These are phyloP conservation scores for Mormyrus lacerda DNA, from an alignment of 2,113 vertebrate genomes.

Conservation along the genomic window DNA sequence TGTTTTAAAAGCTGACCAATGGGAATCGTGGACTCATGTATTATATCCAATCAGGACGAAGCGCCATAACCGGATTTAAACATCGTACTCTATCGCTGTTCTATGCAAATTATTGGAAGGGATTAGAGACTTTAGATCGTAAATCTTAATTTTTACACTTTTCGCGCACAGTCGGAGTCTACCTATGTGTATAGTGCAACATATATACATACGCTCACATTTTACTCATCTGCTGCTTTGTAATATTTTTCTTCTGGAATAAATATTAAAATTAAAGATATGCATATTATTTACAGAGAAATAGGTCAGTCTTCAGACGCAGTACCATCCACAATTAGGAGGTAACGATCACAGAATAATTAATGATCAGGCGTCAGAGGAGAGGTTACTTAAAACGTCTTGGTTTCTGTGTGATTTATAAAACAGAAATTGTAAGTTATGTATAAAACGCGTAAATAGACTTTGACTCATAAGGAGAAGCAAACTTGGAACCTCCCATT, in stretches of 20 bases:
- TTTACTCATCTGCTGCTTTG: background rate
- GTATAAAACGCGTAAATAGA: background rate
- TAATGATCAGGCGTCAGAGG: background rate
- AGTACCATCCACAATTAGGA: background rate
- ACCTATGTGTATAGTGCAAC: background rate
- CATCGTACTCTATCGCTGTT: background rate
- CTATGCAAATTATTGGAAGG: background rate
- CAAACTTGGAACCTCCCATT: background rate
- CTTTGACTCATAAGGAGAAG: background rate
- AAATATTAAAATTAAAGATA: background rate
- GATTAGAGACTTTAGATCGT: background rate
- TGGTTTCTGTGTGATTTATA: background rate
- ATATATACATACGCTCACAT: background rate
- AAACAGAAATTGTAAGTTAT: background rate
- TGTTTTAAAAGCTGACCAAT: constrained; percentile 25
- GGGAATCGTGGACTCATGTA: constrained; percentile 1
- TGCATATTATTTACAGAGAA: background rate
- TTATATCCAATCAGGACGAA: constrained; percentile 15
- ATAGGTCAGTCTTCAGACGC: background rate
- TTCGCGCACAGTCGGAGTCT: background rate
- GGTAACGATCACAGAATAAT: background rate
- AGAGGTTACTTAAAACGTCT: background rate
- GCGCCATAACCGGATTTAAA: background rate
- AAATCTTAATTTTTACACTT: background rate
- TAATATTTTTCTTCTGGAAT: background rate